Percentiles rank a stretch among this genome's conserved stretches.
Evolutionary conservation across 2,888 invertebrate genomes (phyloP).

Genomic region (Hemistola chrysoprasaria): DNA sequence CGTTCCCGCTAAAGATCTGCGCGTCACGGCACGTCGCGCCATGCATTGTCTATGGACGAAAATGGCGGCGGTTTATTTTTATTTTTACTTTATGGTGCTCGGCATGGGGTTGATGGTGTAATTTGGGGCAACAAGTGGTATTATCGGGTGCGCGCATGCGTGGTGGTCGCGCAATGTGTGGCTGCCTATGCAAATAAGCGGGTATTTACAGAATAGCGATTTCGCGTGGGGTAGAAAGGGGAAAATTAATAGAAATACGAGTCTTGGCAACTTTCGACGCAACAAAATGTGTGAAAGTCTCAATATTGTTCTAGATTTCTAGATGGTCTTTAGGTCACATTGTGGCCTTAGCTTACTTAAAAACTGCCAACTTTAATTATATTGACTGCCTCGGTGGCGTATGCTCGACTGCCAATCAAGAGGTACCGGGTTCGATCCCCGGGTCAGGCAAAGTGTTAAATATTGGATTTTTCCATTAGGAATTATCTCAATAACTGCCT

Average conservation of each 20-base stretch:
- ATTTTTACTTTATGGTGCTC: constrained; percentile 41
- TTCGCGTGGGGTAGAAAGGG: constrained; percentile 60
- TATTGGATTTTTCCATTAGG: no score
- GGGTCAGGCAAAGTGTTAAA: no score
- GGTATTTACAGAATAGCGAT: constrained; percentile 41
- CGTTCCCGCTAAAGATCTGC: constrained; percentile 43
- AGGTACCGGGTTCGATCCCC: no score
- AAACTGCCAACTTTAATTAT: no score
- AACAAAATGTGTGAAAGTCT: constrained; percentile 5
- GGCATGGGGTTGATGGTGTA: constrained; percentile 73
- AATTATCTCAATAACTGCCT: no score
- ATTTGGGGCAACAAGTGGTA: constrained; percentile 75
- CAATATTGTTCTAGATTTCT: neutral
- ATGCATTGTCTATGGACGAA: constrained; percentile 62
- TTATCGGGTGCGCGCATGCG: constrained; percentile 76
- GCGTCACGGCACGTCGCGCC: constrained; percentile 40
- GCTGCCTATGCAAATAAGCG: constrained; percentile 64
- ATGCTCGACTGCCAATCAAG: no score
- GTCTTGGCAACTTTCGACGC: neutral
- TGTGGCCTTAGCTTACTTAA: no score
- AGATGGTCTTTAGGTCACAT: no score
- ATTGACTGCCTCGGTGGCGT: no score
- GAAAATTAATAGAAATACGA: constrained; percentile 31
- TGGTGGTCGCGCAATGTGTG: constrained; percentile 62
- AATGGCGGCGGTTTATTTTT: constrained; percentile 68